A percentile compares a stretch with the other conserved stretches of the same genome.
These are phyloP conservation scores for Nebria brevicollis DNA, from an alignment of 2,888 invertebrate genomes.

Conservation along the genomic window DNA sequence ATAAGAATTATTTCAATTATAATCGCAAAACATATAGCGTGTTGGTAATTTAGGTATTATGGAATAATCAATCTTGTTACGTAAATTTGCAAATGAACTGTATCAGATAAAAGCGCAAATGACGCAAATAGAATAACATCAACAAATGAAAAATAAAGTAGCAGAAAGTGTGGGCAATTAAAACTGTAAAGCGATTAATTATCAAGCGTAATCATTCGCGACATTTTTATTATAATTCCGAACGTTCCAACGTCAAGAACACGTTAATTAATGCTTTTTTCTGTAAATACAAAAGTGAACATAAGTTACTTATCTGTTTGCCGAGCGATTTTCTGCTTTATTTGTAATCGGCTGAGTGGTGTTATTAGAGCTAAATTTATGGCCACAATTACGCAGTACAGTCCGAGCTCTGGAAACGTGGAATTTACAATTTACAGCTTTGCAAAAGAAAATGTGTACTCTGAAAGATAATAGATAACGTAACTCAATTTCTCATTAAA, in stretches of 20 bases:
- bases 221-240: constrained; percentile 44
- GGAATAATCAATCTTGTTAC: no score
- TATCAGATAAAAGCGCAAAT: not conserved
- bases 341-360: constrained; percentile 12
- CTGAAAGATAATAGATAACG: not conserved
- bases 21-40: not conserved
- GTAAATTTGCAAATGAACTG: no score
- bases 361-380: constrained; percentile 39
- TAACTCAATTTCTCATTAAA: not conserved
- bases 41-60: not conserved
- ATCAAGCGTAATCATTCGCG: constrained; percentile 44
- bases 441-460: not conserved
- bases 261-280: constrained; percentile 34
- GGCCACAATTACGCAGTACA: constrained; percentile 3
- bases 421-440: not conserved
- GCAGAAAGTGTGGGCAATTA: constrained; percentile 42
- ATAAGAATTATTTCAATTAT: no score
- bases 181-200: constrained; percentile 38
- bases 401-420: not conserved
- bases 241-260: constrained; percentile 24
- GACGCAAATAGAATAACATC: not conserved
- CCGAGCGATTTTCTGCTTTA: constrained; percentile 26
- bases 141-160: constrained; percentile 20
- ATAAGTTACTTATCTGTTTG: constrained; percentile 43
- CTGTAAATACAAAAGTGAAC: constrained; percentile 35